These are phyloP conservation scores for Callaeas wilsoni DNA, from an alignment of 2,113 vertebrate genomes.

Conservation along the genomic window DNA sequence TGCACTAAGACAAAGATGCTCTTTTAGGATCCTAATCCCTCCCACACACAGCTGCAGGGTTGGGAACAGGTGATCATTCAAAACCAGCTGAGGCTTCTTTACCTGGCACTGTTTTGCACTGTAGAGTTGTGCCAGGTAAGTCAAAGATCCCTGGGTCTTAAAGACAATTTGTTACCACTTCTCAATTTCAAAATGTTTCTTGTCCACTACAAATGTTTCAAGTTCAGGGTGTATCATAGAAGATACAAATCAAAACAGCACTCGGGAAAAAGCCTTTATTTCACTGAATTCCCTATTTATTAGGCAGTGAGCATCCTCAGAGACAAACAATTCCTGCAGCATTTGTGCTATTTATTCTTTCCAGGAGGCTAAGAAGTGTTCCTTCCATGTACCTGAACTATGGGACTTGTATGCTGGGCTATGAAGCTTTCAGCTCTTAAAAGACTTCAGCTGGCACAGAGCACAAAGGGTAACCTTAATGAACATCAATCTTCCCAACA, in stretches of 20 bases:
- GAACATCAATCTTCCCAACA: neutral
- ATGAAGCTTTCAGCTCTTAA: neutral
- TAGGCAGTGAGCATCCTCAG: neutral
- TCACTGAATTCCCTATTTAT: neutral
- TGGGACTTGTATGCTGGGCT: neutral
- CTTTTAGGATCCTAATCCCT: neutral
- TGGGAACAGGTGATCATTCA: neutral
- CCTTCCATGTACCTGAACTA: neutral
- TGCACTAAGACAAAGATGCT: neutral
- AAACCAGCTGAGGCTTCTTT: neutral
- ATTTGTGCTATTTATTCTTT: neutral
- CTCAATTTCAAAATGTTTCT: neutral
- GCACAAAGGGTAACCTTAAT: neutral
- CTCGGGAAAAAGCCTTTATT: neutral
- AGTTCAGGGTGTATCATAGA: neutral
- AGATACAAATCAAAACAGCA: neutral
- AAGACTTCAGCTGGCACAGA: neutral
- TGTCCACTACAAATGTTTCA: neutral
- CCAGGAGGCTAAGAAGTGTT: neutral
- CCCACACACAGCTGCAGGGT: neutral
- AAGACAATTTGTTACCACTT: neutral
- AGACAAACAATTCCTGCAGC: neutral
- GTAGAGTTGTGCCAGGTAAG: neutral
- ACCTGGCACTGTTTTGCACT: neutral
- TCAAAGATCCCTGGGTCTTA: neutral